Base-by-base conservation (phyloP, 1,140 invertebrate species). In the Gryllus bimaculatus region DNA sequence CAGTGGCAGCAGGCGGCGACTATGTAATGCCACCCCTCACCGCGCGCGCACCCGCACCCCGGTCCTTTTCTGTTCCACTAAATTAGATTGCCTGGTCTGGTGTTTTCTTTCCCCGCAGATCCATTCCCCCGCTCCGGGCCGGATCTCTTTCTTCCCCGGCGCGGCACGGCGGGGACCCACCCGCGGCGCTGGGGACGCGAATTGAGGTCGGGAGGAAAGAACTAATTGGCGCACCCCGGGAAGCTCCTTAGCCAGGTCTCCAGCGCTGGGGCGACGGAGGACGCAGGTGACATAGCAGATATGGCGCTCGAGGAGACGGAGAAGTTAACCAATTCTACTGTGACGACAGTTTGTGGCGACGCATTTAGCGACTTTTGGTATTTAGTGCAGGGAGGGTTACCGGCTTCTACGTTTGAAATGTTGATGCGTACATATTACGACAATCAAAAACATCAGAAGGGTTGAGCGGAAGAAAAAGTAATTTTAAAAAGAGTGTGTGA, bases 51-150 rank as follows among this genome's bases (percentile, higher is more conserved):
- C 26, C 26, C 26, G 26, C 78, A 15, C 8, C n/a, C 74, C 66
- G 21, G 77, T 79, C 77, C 80, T 79, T 79, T 81, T 79, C 79
- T 76, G 80, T 81, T 81, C 80, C 80, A 81, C 75, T 80, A 81
- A 81, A 81, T 81, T 81, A 81, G 79, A 81, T 81, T 79, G 75
- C 78, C 49, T 49, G 47, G 80, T 79, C 80, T 81, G 80, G 80
- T 79, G 79, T 79, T 79, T 75, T 78, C 80, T 74, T 78, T 81
- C 74, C 75, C 74, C 8, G 0, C 6, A 66, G 54, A 66, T 66
- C 54, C 54, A 66, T 66, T 66, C 54, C 54, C 54, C 54, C 18
- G 54, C 26, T 39, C 26, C 26, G 26, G 26, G 26, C 26, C 54
- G 54, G 54, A 66, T 66, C 54, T 66, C 54, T 66, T 66, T 66